These are phyloP conservation scores for Drosophila seguyi DNA, from an alignment of 1,140 invertebrate species.

Conservation along the genomic window DNA sequence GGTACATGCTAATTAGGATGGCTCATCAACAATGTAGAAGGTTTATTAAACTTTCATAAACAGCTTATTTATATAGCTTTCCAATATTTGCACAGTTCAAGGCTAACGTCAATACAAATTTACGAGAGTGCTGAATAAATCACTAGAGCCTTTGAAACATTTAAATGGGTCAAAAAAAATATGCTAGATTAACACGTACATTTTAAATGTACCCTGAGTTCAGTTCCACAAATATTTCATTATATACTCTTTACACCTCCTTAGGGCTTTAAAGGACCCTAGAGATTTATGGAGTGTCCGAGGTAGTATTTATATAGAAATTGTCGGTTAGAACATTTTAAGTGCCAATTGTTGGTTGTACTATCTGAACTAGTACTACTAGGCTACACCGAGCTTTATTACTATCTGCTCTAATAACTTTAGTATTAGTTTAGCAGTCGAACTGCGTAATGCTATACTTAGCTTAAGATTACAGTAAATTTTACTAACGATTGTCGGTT, in stretches of 20 bases:
- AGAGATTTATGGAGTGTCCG: background rate
- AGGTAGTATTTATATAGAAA: no score
- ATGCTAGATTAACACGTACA: no score
- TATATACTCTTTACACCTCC: background rate
- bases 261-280: background rate
- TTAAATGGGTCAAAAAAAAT: no score
- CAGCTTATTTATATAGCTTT: no score
- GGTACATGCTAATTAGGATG: background rate
- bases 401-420: no score
- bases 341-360: no score
- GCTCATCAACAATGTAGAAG: background rate
- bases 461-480: no score
- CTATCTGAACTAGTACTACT: no score
- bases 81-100: no score
- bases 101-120: background rate
- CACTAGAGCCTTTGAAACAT: background rate
- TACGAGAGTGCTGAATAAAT: background rate
- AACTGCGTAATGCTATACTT: no score
- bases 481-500: background rate
- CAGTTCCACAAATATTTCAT: background rate
- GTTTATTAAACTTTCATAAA: background rate
- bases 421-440: no score
- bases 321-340: background rate
- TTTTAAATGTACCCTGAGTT: background rate
- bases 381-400: no score